phyloP scores from a whole-genome alignment of 2,888 invertebrate species.

The Limnephilus rhombicus region DNA sequence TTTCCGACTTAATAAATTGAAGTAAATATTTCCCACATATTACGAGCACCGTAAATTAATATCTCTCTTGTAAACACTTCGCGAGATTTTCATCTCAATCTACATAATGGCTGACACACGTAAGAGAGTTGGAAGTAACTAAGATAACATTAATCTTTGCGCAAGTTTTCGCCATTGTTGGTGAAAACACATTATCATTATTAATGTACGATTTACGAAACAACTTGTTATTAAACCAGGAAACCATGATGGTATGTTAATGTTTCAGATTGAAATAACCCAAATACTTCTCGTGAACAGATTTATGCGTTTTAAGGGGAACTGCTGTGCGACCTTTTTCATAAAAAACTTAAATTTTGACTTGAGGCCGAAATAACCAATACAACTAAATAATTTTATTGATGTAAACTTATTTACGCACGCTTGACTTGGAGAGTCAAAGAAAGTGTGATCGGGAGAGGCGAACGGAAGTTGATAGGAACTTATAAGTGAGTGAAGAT shows the following conservation, averaged over 20 bases:
- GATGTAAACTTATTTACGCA: no score
- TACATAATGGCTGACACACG: background rate
- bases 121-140: slow-evolving; percentile 21
- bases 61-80: background rate
- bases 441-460: no score
- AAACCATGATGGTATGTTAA: background rate
- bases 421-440: no score
- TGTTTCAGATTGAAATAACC: background rate
- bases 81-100: background rate
- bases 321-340: no score
- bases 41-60: background rate
- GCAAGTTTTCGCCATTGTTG: slow-evolving; percentile 13
- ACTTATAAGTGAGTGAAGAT: no score
- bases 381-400: no score
- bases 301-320: background rate
- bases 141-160: slow-evolving; percentile 2
- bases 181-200: background rate
- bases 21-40: background rate
- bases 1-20: background rate
- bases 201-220: background rate
- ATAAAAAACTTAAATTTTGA: no score
- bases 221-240: background rate
- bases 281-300: background rate
- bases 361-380: no score
- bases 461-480: no score